Conservation (phyloP, 2,113 vertebrate species). For the Redunca redunca region DNA sequence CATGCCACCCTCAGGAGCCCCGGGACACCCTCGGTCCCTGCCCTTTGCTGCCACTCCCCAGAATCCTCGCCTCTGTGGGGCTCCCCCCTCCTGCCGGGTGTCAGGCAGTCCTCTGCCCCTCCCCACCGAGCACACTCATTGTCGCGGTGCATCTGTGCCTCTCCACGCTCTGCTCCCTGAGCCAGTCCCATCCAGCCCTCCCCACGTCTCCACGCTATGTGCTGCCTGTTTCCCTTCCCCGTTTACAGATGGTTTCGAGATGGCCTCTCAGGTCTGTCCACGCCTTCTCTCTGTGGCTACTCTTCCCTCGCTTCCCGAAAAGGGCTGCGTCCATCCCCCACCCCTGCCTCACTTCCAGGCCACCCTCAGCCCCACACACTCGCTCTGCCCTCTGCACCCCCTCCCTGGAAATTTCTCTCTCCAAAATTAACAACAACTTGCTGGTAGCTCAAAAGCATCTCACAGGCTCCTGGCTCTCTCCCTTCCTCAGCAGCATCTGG, state of each 20-base stretch:
- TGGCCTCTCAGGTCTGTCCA: background rate
- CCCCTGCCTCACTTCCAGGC: background rate
- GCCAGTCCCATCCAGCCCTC: rapidly evolving
- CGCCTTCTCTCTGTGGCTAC: background rate
- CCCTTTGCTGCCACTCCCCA: background rate
- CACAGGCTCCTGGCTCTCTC: background rate
- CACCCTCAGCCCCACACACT: background rate
- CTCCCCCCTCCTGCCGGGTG: background rate
- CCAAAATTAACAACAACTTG: background rate
- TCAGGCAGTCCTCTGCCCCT: background rate
- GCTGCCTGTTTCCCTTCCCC: background rate
- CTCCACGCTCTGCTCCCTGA: background rate
- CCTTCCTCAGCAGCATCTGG: background rate
- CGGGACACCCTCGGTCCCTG: background rate
- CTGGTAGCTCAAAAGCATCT: background rate
- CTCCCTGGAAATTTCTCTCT: background rate
- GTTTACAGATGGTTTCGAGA: background rate
- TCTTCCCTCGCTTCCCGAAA: background rate
- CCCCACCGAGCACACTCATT: rapidly evolving
- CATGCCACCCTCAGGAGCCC: background rate
- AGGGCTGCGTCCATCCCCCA: background rate
- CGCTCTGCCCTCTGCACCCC: background rate
- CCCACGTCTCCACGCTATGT: rapidly evolving
- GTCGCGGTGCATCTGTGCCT: rapidly evolving
- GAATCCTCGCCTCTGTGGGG: background rate